Evolutionary conservation across 1,140 invertebrate species (phyloP).

Genomic region (Aphaenogaster rudis): DNA sequence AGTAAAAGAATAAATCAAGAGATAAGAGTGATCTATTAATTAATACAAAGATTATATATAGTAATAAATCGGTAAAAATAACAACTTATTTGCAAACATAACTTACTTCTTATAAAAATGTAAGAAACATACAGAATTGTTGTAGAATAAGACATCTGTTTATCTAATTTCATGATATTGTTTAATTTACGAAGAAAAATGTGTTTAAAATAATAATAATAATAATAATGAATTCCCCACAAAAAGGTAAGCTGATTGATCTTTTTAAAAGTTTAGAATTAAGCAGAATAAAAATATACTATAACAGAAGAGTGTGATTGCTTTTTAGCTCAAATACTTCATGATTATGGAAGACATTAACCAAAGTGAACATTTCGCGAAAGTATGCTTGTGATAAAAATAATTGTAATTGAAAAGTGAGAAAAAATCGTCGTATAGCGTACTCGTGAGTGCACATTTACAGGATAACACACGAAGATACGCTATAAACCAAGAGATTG

Average conservation of each 20-base stretch:
- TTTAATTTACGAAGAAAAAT: constrained; percentile 22
- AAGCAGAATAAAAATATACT: constrained; percentile 22
- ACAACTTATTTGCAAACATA: background rate
- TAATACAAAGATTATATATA: constrained; percentile 1
- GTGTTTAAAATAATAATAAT: background rate
- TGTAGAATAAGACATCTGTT: constrained; percentile 1
- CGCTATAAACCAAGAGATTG: background rate
- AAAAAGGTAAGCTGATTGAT: background rate
- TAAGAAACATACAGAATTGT: background rate
- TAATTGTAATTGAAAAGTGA: constrained; percentile 3
- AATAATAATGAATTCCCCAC: constrained; percentile 3
- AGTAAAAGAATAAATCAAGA: background rate
- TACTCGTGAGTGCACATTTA: background rate
- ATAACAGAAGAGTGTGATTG: constrained; percentile 5
- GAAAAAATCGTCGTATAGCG: background rate
- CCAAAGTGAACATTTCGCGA: background rate
- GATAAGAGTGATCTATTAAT: background rate
- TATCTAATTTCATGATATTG: constrained; percentile 52
- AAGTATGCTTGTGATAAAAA: background rate
- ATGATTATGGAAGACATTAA: constrained; percentile 5
- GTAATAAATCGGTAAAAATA: constrained; percentile 1
- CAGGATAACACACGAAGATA: constrained; percentile 36
- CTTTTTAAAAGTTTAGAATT: constrained; percentile 8
- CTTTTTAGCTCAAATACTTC: background rate
- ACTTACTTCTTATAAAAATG: constrained; percentile 1